Evolutionary conservation across 2,113 vertebrate species (phyloP).

Genomic region (Varanus salvator): DNA sequence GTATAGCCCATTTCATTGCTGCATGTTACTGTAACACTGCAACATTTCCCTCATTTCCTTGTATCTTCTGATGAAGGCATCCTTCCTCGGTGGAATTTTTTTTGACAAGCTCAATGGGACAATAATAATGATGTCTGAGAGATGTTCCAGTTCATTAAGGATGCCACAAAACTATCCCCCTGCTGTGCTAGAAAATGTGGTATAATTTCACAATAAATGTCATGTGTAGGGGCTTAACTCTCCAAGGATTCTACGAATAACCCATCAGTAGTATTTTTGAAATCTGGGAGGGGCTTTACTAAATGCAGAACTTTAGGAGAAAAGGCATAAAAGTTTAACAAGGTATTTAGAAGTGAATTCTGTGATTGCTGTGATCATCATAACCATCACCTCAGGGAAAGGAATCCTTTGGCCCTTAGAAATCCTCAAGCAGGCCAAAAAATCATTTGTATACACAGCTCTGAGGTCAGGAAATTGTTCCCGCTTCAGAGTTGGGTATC

Average conservation of each 20-base stretch:
- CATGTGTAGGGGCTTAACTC: neutral
- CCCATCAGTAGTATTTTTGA: neutral
- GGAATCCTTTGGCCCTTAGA: too few species aligned
- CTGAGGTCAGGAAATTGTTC: too few species aligned
- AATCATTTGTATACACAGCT: too few species aligned
- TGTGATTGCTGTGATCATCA: slow-evolving; percentile 3
- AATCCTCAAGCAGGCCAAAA: too few species aligned
- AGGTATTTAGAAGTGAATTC: neutral
- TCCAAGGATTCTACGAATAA: neutral
- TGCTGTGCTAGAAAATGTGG: neutral
- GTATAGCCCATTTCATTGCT: neutral
- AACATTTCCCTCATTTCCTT: neutral
- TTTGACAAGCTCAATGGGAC: neutral
- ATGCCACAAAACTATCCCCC: neutral
- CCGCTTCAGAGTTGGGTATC: too few species aligned
- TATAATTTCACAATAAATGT: neutral
- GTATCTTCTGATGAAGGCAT: neutral
- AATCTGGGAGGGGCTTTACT: neutral
- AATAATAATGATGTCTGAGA: neutral
- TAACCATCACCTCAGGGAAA: too few species aligned
- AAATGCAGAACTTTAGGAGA: neutral
- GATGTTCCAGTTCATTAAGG: neutral
- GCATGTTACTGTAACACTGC: neutral
- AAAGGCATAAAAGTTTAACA: neutral
- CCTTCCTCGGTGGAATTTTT: neutral